Evolutionary conservation across 2,888 invertebrate species (phyloP).

Genomic region (Luperina testacea): DNA sequence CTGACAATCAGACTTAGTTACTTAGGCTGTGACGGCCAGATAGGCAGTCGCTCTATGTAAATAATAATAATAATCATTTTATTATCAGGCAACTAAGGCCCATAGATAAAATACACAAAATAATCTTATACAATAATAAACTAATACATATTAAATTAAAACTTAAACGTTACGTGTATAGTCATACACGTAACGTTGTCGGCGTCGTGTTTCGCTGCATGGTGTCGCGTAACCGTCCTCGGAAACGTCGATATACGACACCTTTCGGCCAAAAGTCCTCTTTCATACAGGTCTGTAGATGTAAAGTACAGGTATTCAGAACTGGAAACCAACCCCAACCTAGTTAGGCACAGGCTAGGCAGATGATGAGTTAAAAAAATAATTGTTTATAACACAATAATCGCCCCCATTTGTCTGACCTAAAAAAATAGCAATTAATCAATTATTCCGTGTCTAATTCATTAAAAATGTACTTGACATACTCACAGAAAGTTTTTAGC

Average conservation of each 20-base stretch:
- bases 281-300: no score
- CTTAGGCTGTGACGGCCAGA: not conserved
- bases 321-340: not conserved
- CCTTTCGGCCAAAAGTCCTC: no score
- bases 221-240: no score
- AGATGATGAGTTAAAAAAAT: conserved; percentile 23
- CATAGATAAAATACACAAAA: no score
- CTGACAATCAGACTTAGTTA: not conserved
- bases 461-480: conserved; percentile 18
- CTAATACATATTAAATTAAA: no score
- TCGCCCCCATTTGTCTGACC: not conserved
- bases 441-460: conserved; percentile 43
- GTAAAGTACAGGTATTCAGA: not conserved
- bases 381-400: not conserved
- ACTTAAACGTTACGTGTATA: no score
- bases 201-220: no score
- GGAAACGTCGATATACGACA: no score
- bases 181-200: no score
- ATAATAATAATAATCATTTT: no score
- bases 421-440: conserved; percentile 49
- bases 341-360: not conserved
- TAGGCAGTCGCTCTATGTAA: not conserved
- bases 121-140: no score
- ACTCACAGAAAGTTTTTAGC: conserved; percentile 19
- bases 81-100: no score